Evolutionary conservation across 2,888 invertebrate species (phyloP).

Genomic region (Chelonus formosanus): DNA sequence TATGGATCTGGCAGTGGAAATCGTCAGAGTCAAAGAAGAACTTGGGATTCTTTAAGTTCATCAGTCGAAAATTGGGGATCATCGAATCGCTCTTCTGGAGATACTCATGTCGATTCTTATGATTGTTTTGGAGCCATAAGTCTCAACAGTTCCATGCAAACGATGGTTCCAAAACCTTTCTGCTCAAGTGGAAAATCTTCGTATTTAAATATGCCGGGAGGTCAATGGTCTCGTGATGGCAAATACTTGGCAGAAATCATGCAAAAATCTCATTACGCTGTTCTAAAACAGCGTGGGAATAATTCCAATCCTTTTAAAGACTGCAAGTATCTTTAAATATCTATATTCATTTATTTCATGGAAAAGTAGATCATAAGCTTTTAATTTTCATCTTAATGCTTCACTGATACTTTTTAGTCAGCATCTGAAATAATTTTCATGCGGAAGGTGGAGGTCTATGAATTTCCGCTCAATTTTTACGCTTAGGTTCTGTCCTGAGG

Average conservation of each 20-base stretch:
- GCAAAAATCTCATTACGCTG: conserved; percentile 72
- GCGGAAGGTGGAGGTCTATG: conserved; percentile 18
- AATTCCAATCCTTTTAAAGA: background rate
- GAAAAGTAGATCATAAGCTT: background rate
- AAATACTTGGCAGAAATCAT: conserved; percentile 77
- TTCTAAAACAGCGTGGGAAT: conserved; percentile 1
- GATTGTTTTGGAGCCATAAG: conserved; percentile 75
- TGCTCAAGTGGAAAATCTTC: conserved; percentile 65
- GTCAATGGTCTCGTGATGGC: conserved; percentile 74
- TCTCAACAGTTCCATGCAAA: conserved; percentile 77
- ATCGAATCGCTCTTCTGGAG: conserved; percentile 28
- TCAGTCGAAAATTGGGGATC: conserved; percentile 32
- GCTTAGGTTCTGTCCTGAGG: conserved; percentile 23
- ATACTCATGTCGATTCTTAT: conserved; percentile 72
- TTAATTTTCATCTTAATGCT: conserved; percentile 4
- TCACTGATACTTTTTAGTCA: background rate
- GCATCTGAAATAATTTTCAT: conserved; percentile 11
- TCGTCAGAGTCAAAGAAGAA: conserved; percentile 55
- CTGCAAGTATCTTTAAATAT: background rate
- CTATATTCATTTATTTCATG: no score
- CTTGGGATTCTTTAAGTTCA: conserved; percentile 25
- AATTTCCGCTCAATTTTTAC: conserved; percentile 23
- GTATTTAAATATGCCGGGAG: conserved; percentile 81
- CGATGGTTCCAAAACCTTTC: conserved; percentile 77
- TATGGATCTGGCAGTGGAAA: conserved; percentile 58